These are phyloP conservation scores for Beroe forskalii DNA, from an alignment of 37 sponge, comb jelly and placozoan genomes.

Conservation along the genomic window DNA sequence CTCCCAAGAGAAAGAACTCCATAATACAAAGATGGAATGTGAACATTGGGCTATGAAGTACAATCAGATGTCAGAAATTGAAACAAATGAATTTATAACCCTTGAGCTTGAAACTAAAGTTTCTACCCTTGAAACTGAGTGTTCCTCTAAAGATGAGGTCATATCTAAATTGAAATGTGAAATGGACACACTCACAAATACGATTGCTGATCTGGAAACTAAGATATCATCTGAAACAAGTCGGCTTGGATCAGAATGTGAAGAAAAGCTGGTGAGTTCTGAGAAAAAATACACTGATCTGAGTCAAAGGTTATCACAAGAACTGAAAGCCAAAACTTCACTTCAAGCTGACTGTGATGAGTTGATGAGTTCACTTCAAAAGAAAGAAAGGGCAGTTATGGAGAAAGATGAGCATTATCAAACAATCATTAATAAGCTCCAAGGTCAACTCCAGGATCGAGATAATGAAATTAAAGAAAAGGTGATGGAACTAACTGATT, in stretches of 20 bases:
- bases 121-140: not conserved
- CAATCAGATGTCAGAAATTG: not conserved
- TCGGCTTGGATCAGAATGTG: not conserved
- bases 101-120: not conserved
- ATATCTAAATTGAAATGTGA: not conserved
- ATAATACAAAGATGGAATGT: not conserved
- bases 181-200: not conserved
- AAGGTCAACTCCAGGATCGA: not conserved
- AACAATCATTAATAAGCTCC: not conserved
- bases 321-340: not conserved
- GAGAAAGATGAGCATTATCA: not conserved
- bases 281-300: not conserved
- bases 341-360: slow-evolving; percentile 24
- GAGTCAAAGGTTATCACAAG: not conserved
- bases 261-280: not conserved
- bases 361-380: slow-evolving; percentile 42
- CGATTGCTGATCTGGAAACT: not conserved
- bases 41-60: not conserved
- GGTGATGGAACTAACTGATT: slow-evolving; percentile 4
- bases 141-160: not conserved
- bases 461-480: slow-evolving; percentile 12
- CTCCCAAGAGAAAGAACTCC: not conserved
- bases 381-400: slow-evolving; percentile 9
- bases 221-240: not conserved
- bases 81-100: not conserved